Evolutionary conservation across 2,797 vertebrate species (phyloP).

Genomic region (Gallinago stenura): DNA sequence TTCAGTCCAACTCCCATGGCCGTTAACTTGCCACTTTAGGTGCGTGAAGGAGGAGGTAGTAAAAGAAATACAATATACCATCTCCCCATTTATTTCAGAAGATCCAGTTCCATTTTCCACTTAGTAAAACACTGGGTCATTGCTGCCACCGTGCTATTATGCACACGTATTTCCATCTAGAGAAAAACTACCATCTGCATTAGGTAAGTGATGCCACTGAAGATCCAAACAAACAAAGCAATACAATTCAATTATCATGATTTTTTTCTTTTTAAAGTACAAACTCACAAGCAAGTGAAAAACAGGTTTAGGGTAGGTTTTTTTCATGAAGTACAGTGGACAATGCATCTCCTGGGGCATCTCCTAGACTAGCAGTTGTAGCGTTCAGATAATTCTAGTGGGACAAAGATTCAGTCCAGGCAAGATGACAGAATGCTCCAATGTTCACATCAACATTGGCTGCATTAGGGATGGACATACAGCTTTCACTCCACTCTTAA

Average conservation of each 20-base stretch:
- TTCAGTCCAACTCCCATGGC: constrained; percentile 82
- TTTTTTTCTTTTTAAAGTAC: not conserved
- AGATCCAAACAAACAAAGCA: not conserved
- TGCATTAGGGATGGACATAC: not conserved
- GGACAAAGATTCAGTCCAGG: not conserved
- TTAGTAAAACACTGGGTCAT: constrained; percentile 77
- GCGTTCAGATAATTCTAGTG: not conserved
- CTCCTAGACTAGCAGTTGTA: not conserved
- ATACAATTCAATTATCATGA: not conserved
- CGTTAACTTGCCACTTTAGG: constrained; percentile 83
- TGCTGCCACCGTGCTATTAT: not conserved
- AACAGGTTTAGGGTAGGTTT: not conserved
- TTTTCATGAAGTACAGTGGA: not conserved
- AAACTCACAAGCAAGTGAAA: not conserved
- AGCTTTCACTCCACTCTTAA: not conserved
- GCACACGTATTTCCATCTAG: not conserved
- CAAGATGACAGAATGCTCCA: not conserved
- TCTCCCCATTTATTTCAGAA: constrained; percentile 82
- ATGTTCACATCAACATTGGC: not conserved
- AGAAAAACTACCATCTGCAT: not conserved
- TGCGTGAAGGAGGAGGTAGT: constrained; percentile 38
- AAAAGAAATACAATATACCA: constrained; percentile 83
- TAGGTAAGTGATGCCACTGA: not conserved
- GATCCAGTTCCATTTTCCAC: constrained; percentile 81
- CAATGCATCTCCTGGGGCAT: not conserved